Evolutionary conservation across 2,797 vertebrate species (phyloP), one percentile per base, ranked within the genome.

Genomic region (Pangasius sanitwongsei): DNA sequence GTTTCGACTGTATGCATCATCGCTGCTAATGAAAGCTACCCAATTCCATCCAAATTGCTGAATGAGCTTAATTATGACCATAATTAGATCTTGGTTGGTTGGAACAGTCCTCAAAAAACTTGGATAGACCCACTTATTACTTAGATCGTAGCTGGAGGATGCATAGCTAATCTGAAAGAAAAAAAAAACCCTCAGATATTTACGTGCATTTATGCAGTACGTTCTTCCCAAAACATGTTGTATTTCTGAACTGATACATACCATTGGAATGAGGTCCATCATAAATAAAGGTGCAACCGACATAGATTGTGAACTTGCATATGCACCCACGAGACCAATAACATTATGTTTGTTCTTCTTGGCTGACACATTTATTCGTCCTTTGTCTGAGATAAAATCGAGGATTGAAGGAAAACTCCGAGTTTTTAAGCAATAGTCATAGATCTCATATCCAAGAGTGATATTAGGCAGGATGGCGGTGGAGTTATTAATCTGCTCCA

Each of bases 401-500:
- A 96, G 92, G 34, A 94, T 67, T 1, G 87, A 90, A 6, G 93
- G 91, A 31, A 95, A 94, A 87, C 85, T 95, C 7, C 89, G 50
- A 2, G 28, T 77, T 6, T 92, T 50, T 7, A 96, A 95, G 91
- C 97, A 97, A 83, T 94, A 88, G 59, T 97, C 97, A 89, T 97
- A 96, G 37, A 97, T 94, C 74, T 96, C 93, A 31, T 97, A 97
- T 84, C 97, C 97, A 4, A 97, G 93, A 48, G 81, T 94, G n/a
- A 97, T 83, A 0, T 96, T 94, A 0, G 97, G 97, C 72, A 97
- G 94, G 15, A 98, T 93, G 18, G 18, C 1, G 28, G 92, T 96
- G 2, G 92, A 96, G 77, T 96, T 97, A 90, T 97, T 97, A 88
- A 98, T 95, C 91, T 97, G 94, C 44, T 96, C 95, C 9, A 97